Percentiles rank a stretch among this genome's conserved stretches.
phyloP scores from a whole-genome alignment of 2,888 invertebrate genomes.

The Spodoptera littoralis region DNA sequence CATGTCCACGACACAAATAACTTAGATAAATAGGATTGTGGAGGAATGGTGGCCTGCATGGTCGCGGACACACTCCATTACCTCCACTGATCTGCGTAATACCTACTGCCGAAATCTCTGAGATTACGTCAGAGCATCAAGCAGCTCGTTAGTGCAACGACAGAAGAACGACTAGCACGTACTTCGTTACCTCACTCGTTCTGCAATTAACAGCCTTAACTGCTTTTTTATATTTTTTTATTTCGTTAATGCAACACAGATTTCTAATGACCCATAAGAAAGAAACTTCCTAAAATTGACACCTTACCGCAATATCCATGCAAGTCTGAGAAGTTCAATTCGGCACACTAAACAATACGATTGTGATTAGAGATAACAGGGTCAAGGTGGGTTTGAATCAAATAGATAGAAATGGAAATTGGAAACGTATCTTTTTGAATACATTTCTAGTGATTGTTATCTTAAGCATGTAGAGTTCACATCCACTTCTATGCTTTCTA shows the following conservation, averaged over 20 bases:
- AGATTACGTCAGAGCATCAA: conserved; percentile 75
- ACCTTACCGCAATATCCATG: conserved; percentile 37
- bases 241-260: conserved; percentile 55
- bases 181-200: conserved; percentile 68
- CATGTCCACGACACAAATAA: conserved; percentile 50
- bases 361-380: conserved; percentile 35
- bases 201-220: conserved; percentile 71
- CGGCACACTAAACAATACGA: conserved; percentile 33
- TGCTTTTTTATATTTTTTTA: conserved; percentile 58
- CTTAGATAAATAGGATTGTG: conserved; percentile 52
- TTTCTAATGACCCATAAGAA: conserved; percentile 52
- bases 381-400: conserved; percentile 2
- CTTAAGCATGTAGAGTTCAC: not conserved
- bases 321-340: conserved; percentile 38
- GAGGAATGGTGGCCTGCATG: conserved; percentile 54
- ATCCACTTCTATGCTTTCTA: no score
- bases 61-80: conserved; percentile 77
- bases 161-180: conserved; percentile 66
- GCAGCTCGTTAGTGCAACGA: conserved; percentile 70
- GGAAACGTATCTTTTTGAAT: not conserved
- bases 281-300: conserved; percentile 38
- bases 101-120: conserved; percentile 72
- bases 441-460: not conserved
- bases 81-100: conserved; percentile 77
- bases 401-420: not conserved